These are phyloP conservation scores for Phortica okadai DNA, from an alignment of 2,888 invertebrate genomes.

Conservation along the genomic window DNA sequence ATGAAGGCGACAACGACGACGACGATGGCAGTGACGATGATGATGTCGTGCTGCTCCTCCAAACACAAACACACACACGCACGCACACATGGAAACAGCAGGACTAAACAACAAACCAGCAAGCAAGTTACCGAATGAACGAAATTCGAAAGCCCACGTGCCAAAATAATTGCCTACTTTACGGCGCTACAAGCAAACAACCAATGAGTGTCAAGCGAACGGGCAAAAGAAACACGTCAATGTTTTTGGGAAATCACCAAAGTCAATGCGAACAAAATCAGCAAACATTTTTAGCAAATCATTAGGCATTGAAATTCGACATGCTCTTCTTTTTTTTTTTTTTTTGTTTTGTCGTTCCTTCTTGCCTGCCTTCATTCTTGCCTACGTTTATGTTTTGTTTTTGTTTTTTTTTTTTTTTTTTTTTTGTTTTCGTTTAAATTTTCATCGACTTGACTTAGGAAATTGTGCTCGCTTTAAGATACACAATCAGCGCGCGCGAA, in stretches of 20 bases:
- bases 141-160: slow-evolving; percentile 5
- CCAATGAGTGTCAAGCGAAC: too few species aligned
- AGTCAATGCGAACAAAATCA: not conserved
- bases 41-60: not conserved
- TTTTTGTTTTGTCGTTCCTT: not conserved
- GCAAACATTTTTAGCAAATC: slow-evolving; percentile 22
- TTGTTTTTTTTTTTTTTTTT: not conserved
- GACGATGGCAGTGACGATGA: not conserved
- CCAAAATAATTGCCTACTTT: slow-evolving; percentile 31
- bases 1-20: not conserved
- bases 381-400: not conserved
- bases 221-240: not conserved
- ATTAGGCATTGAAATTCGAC: slow-evolving; percentile 20
- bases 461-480: slow-evolving; percentile 54
- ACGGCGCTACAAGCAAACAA: not conserved
- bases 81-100: not conserved
- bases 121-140: not conserved
- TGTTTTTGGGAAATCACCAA: not conserved
- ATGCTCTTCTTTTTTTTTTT: slow-evolving; percentile 2
- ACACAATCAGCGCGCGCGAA: slow-evolving; percentile 61
- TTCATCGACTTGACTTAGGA: slow-evolving; percentile 35
- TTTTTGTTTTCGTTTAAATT: not conserved
- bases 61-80: not conserved
- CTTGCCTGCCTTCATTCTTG: not conserved
- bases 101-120: not conserved